These are phyloP conservation scores for Oscheius sp. DNA, from an alignment of 2,888 invertebrate genomes.

Conservation along the genomic window DNA sequence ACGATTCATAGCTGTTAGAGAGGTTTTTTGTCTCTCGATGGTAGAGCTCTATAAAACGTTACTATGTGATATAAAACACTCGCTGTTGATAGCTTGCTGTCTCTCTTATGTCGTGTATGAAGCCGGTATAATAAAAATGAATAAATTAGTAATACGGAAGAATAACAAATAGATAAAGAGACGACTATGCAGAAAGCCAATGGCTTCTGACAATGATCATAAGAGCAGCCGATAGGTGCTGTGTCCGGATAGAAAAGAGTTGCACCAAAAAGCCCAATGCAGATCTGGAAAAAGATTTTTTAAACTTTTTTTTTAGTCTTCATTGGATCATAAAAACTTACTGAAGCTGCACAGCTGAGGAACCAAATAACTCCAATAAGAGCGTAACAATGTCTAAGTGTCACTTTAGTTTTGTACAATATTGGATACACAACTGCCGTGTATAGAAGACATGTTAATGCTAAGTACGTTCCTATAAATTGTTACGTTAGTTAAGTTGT, in stretches of 20 bases:
- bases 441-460: slow-evolving; percentile 60
- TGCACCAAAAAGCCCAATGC: slow-evolving; percentile 61
- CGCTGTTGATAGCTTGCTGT: slow-evolving; percentile 2
- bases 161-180: slow-evolving; percentile 51
- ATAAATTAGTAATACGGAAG: slow-evolving; percentile 57
- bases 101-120: slow-evolving; percentile 2
- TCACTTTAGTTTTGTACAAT: slow-evolving; percentile 53
- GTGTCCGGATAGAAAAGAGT: slow-evolving; percentile 65
- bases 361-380: slow-evolving; percentile 59
- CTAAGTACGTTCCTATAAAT: slow-evolving; percentile 57
- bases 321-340: slow-evolving; percentile 41
- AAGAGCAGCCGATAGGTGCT: slow-evolving; percentile 60
- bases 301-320: no score
- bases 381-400: slow-evolving; percentile 52
- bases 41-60: slow-evolving; percentile 6
- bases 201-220: slow-evolving; percentile 56
- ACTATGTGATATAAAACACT: background rate
- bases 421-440: slow-evolving; percentile 63
- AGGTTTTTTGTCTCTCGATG: slow-evolving; percentile 4
- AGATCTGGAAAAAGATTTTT: slow-evolving; percentile 45
- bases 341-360: slow-evolving; percentile 52
- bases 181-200: slow-evolving; percentile 58
- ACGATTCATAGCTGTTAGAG: slow-evolving; percentile 52
- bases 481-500: background rate
- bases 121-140: slow-evolving; percentile 51